Evolutionary conservation across 2,888 invertebrate species (phyloP).

Genomic region (Junonia oenone): DNA sequence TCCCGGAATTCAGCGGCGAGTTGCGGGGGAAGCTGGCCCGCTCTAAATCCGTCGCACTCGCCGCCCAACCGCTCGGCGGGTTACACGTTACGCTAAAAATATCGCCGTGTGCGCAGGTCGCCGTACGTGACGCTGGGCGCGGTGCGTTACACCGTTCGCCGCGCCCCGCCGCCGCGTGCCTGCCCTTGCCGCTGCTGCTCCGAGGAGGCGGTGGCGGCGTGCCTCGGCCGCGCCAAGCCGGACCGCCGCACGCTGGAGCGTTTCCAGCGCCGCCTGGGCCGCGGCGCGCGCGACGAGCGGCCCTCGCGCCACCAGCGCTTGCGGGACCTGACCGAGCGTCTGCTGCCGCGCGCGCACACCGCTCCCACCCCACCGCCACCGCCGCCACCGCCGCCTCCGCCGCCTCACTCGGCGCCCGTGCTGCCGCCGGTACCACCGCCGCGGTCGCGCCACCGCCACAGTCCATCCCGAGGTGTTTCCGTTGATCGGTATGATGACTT

Average conservation of each 20-base stretch:
- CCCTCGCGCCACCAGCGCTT: constrained; percentile 83
- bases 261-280: constrained; percentile 87
- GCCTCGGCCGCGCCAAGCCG: constrained; percentile 73
- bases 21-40: constrained; percentile 61
- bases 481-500: constrained; percentile 70
- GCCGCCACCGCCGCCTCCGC: constrained; percentile 62
- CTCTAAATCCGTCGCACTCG: constrained; percentile 74
- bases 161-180: constrained; percentile 81
- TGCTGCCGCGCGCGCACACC: constrained; percentile 79
- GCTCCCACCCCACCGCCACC: constrained; percentile 46
- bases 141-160: constrained; percentile 85
- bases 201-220: constrained; percentile 76
- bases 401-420: constrained; percentile 74
- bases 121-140: constrained; percentile 84
- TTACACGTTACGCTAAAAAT: constrained; percentile 54
- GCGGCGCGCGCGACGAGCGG: constrained; percentile 72
- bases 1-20: constrained; percentile 67
- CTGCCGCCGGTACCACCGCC: constrained; percentile 79
- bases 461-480: constrained; percentile 67
- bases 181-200: constrained; percentile 78
- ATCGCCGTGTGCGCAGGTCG: constrained; percentile 63
- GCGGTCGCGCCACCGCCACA: constrained; percentile 71
- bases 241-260: constrained; percentile 88
- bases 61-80: constrained; percentile 63
- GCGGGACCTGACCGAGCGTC: constrained; percentile 89